phyloP scores from a whole-genome alignment of 2,888 invertebrate genomes.

The Chouioia cunea region DNA sequence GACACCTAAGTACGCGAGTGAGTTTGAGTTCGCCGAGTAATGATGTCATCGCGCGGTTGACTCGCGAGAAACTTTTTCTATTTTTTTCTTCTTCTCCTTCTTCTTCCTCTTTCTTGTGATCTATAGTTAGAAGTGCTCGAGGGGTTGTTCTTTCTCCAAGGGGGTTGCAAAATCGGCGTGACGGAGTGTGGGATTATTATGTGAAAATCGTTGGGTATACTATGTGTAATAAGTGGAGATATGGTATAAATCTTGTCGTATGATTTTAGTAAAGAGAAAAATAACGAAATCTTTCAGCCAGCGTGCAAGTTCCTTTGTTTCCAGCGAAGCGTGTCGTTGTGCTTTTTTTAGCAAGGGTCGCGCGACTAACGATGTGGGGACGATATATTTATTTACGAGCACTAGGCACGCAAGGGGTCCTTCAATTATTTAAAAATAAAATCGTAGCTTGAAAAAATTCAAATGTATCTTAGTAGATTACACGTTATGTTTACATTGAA shows the following conservation, averaged over 20 bases:
- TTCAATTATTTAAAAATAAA: neutral
- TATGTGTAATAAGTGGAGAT: too few species aligned
- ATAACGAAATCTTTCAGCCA: too few species aligned
- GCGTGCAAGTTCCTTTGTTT: slow-evolving; percentile 29
- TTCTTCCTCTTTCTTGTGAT: neutral
- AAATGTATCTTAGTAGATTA: too few species aligned
- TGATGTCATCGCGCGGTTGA: slow-evolving; percentile 16
- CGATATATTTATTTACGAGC: slow-evolving; percentile 50
- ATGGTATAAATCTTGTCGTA: too few species aligned
- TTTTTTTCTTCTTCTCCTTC: neutral
- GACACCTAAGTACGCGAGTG: neutral
- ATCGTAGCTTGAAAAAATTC: neutral
- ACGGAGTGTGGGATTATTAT: too few species aligned
- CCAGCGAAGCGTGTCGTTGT: slow-evolving; percentile 10
- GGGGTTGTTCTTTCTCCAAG: too few species aligned
- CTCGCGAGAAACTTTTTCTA: neutral
- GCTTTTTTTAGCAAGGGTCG: neutral
- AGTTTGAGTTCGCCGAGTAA: neutral
- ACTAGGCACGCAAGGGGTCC: slow-evolving; percentile 43
- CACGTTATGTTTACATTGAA: too few species aligned
- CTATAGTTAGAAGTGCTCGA: too few species aligned
- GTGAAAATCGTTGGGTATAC: neutral
- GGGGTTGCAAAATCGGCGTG: too few species aligned
- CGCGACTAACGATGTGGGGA: neutral
- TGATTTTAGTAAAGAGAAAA: too few species aligned